Percentiles rank a stretch among this genome's conserved stretches.
Evolutionary conservation across 2,797 vertebrate species (phyloP).

Genomic region (Sebastes umbrosus): DNA sequence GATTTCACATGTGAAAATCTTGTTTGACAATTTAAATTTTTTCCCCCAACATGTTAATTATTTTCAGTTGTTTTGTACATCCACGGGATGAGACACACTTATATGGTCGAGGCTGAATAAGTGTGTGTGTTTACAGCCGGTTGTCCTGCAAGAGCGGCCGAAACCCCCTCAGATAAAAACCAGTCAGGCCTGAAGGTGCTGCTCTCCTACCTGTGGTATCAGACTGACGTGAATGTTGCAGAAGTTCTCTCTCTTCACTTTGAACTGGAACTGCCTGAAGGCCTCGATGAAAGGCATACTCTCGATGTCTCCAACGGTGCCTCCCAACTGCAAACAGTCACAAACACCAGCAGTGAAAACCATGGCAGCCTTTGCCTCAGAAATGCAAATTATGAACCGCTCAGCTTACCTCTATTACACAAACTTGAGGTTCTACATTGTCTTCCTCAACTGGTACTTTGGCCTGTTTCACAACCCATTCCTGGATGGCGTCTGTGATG

Average conservation of each 20-base stretch:
- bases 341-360: not conserved
- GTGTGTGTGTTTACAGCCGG: not conserved
- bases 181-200: not conserved
- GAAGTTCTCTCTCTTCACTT: conserved; percentile 94
- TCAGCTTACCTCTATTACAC: conserved; percentile 91
- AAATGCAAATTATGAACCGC: not conserved
- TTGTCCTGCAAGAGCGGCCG: not conserved
- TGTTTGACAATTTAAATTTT: not conserved
- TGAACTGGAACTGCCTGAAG: conserved; percentile 98
- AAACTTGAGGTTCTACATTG: conserved; percentile 91
- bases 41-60: not conserved
- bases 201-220: conserved; percentile 90
- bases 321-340: conserved; percentile 85
- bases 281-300: conserved; percentile 98
- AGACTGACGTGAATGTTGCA: conserved; percentile 97
- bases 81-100: not conserved
- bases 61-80: not conserved
- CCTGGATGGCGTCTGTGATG: conserved; percentile 98
- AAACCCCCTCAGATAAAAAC: not conserved
- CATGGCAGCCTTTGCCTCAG: not conserved
- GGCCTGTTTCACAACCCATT: conserved; percentile 96
- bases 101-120: not conserved
- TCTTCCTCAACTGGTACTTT: conserved; percentile 93
- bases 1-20: not conserved
- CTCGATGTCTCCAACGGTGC: conserved; percentile 95